phyloP scores from a whole-genome alignment of 2,113 vertebrate genomes.

The Todiramphus chloris region DNA sequence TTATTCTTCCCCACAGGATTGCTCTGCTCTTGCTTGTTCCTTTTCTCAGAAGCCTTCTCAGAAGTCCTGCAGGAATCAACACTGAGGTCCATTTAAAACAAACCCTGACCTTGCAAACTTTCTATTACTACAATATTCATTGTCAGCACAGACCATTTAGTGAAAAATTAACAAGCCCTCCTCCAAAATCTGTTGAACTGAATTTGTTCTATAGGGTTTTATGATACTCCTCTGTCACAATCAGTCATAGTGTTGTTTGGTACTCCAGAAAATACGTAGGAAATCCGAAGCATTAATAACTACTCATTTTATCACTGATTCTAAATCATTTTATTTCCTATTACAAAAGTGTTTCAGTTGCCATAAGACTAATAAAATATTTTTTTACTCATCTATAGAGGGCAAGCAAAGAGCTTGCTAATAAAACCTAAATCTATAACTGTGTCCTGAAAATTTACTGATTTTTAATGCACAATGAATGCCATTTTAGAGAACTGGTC shows the following conservation, averaged over 20 bases:
- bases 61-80: not conserved
- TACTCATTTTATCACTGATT: not conserved
- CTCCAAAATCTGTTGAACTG: not conserved
- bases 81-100: not conserved
- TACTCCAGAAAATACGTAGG: not conserved
- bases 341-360: not conserved
- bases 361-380: not conserved
- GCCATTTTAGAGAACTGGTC: not conserved
- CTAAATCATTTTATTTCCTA: not conserved
- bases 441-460: not conserved
- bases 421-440: not conserved
- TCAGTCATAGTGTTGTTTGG: not conserved
- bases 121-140: not conserved
- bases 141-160: not conserved
- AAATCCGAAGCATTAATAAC: not conserved
- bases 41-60: not conserved
- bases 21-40: not conserved
- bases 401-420: not conserved
- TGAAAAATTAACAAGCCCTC: not conserved
- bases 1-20: not conserved
- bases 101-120: not conserved
- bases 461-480: not conserved
- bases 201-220: not conserved
- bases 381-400: fast-evolving
- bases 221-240: not conserved